phyloP scores from a whole-genome alignment of 2,797 vertebrate species.

The Pseudocheirus occidentalis region DNA sequence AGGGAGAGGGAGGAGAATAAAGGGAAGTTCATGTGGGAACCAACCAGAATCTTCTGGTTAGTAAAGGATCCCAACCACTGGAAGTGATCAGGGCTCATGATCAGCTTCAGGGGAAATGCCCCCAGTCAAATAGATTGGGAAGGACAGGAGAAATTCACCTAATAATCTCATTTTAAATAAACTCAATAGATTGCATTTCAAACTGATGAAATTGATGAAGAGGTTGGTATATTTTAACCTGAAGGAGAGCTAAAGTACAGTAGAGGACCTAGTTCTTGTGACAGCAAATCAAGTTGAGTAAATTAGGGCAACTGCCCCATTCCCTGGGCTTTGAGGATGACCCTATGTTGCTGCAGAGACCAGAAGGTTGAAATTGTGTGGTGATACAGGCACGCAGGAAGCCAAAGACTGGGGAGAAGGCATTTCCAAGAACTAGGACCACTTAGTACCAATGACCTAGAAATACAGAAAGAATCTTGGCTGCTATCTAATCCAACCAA shows the following conservation, averaged over 20 bases:
- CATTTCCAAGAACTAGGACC: background rate
- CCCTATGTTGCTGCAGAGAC: background rate
- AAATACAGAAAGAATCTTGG: background rate
- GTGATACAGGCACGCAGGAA: background rate
- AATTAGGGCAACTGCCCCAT: background rate
- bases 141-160: background rate
- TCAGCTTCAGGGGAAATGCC: background rate
- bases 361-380: background rate
- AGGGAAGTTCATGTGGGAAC: background rate
- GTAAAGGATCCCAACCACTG: background rate
- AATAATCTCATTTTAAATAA: background rate
- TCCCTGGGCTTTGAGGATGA: background rate
- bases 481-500: background rate
- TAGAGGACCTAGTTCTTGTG: background rate
- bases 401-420: background rate
- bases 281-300: background rate
- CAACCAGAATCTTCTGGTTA: background rate
- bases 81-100: background rate
- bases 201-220: background rate
- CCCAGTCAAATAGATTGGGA: background rate
- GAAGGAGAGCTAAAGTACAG: background rate
- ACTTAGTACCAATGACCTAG: background rate
- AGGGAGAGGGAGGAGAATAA: background rate
- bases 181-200: background rate
- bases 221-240: background rate